phyloP scores from a whole-genome alignment of 1,140 invertebrate genomes.

The Macrostomum lignano region DNA sequence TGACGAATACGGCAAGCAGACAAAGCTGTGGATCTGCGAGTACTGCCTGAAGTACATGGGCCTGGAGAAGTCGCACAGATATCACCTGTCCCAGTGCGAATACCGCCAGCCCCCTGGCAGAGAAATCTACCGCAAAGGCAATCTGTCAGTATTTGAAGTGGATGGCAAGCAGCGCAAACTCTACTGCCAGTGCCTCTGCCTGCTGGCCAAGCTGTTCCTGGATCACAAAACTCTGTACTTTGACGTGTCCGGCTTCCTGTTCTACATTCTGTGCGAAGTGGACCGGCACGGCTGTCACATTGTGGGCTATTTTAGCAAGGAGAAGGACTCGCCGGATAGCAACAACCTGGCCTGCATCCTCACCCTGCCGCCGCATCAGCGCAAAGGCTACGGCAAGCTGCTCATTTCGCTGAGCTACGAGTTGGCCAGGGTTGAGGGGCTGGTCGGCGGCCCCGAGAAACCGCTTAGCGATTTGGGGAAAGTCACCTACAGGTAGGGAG shows the following conservation, averaged over 20 bases:
- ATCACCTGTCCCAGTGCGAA: constrained; percentile 34
- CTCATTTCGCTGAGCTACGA: constrained; percentile 44
- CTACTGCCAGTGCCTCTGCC: constrained; percentile 78
- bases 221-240: constrained; percentile 91
- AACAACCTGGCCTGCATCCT: constrained; percentile 95
- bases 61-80: constrained; percentile 58
- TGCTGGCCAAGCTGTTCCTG: constrained; percentile 73
- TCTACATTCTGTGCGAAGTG: constrained; percentile 77
- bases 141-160: constrained; percentile 81
- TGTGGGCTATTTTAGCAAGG: constrained; percentile 95
- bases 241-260: constrained; percentile 83
- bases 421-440: constrained; percentile 54
- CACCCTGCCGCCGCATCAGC: constrained; percentile 75
- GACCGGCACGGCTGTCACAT: constrained; percentile 72
- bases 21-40: constrained; percentile 82
- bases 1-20: constrained; percentile 72
- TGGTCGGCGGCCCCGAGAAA: constrained; percentile 84
- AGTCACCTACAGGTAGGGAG: constrained; percentile 35
- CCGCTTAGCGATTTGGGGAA: constrained; percentile 74
- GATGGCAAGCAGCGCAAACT: constrained; percentile 79
- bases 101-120: constrained; percentile 19
- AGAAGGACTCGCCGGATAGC: constrained; percentile 87
- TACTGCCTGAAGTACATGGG: constrained; percentile 90
- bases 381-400: constrained; percentile 90
- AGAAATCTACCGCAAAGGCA: constrained; percentile 48